Evolutionary conservation across 1,140 invertebrate genomes (phyloP).

Genomic region (Drosophila bocki): DNA sequence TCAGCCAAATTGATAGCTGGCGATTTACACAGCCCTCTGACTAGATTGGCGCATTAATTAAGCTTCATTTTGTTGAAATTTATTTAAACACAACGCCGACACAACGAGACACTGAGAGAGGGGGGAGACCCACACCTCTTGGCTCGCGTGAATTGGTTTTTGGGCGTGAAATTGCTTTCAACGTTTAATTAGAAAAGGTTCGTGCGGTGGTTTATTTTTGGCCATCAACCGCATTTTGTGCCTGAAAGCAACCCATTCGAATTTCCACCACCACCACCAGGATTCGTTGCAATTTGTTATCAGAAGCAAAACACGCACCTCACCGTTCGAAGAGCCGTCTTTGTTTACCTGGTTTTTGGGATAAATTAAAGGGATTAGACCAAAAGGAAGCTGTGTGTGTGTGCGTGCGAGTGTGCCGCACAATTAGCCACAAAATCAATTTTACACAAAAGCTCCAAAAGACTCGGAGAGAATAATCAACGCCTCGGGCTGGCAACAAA

Average conservation of each 20-base stretch:
- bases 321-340: constrained; percentile 34
- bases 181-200: constrained; percentile 73
- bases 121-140: constrained; percentile 1
- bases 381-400: constrained; percentile 8
- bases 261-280: constrained; percentile 15
- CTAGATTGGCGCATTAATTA: constrained; percentile 70
- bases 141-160: constrained; percentile 32
- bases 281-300: constrained; percentile 54
- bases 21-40: constrained; percentile 57
- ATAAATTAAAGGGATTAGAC: constrained; percentile 44
- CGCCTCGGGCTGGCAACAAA: constrained; percentile 27
- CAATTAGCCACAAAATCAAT: constrained; percentile 59
- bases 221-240: constrained; percentile 35
- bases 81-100: constrained; percentile 59
- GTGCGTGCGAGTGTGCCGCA: constrained; percentile 13
- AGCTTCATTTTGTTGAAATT: constrained; percentile 73
- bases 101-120: constrained; percentile 2
- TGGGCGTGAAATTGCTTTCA: constrained; percentile 57
- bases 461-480: constrained; percentile 23
- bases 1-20: constrained; percentile 30
- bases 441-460: constrained; percentile 17
- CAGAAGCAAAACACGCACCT: constrained; percentile 44
- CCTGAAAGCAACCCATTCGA: constrained; percentile 18
- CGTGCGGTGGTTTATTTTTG: constrained; percentile 58
- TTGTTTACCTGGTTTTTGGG: constrained; percentile 31